phyloP scores from a whole-genome alignment of 2,888 invertebrate genomes.

The Hesperia comma region DNA sequence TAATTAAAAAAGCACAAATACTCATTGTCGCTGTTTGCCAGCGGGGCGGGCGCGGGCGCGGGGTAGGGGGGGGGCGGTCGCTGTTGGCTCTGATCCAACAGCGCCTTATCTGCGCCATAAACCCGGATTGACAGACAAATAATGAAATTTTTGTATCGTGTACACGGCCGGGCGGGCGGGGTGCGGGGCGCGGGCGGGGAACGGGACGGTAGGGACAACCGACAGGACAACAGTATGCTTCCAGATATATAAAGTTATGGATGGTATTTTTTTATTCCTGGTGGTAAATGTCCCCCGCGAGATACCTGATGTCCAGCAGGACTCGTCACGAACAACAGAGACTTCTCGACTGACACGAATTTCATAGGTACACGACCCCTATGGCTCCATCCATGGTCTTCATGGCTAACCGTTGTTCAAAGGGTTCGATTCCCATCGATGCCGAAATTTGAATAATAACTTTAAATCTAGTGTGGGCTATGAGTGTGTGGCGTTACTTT shows the following conservation, averaged over 20 bases:
- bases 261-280: too few species aligned
- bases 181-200: not conserved
- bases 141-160: constrained; percentile 23
- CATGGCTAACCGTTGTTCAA: too few species aligned
- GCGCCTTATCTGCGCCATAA: constrained; percentile 25
- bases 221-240: not conserved
- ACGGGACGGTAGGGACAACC: not conserved
- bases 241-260: not conserved
- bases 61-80: not conserved
- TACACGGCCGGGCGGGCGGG: not conserved
- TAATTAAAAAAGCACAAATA: constrained; percentile 42
- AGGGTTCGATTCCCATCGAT: too few species aligned
- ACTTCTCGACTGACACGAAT: too few species aligned
- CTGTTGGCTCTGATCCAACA: not conserved
- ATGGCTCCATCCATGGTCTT: too few species aligned
- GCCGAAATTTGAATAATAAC: too few species aligned
- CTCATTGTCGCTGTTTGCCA: constrained; percentile 38
- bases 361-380: too few species aligned
- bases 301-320: too few species aligned
- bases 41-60: constrained; percentile 22
- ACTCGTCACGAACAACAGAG: too few species aligned
- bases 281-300: too few species aligned
- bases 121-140: constrained; percentile 31
- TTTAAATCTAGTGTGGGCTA: too few species aligned
- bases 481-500: too few species aligned